Evolutionary conservation across 1,140 invertebrate species (phyloP), one percentile per base, ranked within the genome.

Genomic region (Temnothorax curvispinosus): DNA sequence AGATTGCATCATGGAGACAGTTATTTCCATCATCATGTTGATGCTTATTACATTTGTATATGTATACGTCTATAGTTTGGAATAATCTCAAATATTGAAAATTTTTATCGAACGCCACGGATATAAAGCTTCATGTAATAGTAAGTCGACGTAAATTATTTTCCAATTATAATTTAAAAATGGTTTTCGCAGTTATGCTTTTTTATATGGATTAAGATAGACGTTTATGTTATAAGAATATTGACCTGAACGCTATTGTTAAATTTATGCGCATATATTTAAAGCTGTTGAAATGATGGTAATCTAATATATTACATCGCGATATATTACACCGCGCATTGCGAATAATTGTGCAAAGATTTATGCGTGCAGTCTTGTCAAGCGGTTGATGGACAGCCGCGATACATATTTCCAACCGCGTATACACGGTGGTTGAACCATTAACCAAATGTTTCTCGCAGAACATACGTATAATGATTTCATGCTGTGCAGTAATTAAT

Each of bases 391-490:
- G 41, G 54, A 74, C 69, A 82, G 35, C 13, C 3, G 41, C 13
- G 69, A 47, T 60, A 54, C 38, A 74, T 74, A 87, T 35, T 76
- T 82, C 80, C 71, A 38, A 27, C 27, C 47, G 60, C 13, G 32
- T 21, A 13, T 58, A 44, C 6, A 15, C 3, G 21, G 8, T 7
- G 11, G n/a, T 50, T 50, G 58, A 82, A 21, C 75, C 87, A 87
- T 88, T 87, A 88, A 74, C 41, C 75, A 32, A 86, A 80, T 35
- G 58, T 81, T 69, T 60, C 69, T 35, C 62, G n/a, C 56, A 56
- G 56, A 88, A 72, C 50, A 41, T 69, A 69, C 38, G 65, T 81
- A 76, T 75, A 81, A 88, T 76, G 67, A 88, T 88, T 88, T 75
- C 85, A 71, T 67, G 62, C 52, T 52, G 13, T n/a, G 27, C 3